Conservation (phyloP, 2,113 vertebrate genomes). For the Eurypyga helias region DNA sequence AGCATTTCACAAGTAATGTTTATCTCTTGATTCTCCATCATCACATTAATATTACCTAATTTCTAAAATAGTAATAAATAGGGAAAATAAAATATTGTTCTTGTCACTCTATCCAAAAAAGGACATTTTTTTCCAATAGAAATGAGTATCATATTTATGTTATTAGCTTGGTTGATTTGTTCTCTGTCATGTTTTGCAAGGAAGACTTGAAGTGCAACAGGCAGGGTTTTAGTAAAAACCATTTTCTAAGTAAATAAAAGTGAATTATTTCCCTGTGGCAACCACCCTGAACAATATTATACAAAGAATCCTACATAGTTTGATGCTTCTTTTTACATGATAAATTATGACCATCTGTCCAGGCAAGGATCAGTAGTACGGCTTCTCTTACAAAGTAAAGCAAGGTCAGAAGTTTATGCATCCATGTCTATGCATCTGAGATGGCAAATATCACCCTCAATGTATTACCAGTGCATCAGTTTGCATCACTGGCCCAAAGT, state of each 20-base stretch:
- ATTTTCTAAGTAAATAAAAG: conserved; percentile 20
- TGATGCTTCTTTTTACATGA: conserved; percentile 1
- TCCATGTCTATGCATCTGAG: not conserved
- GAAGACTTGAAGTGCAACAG: not conserved
- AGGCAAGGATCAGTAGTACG: not conserved
- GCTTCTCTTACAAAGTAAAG: not conserved
- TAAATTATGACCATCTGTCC: not conserved
- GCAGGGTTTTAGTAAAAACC: not conserved
- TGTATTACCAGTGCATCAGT: not conserved
- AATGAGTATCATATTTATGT: not conserved
- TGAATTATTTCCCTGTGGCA: conserved; percentile 1
- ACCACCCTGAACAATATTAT: not conserved
- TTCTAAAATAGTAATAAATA: not conserved
- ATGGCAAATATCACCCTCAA: not conserved
- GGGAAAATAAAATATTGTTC: not conserved
- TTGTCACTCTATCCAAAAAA: not conserved
- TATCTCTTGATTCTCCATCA: not conserved
- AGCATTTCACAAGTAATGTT: not conserved
- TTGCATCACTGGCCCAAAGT: not conserved
- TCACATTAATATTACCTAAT: not conserved
- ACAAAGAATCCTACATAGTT: not conserved
- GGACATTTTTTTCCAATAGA: not conserved
- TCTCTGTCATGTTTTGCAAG: not conserved
- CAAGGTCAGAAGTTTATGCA: conserved; percentile 15
- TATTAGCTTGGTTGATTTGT: not conserved